Evolutionary conservation across 2,888 invertebrate genomes (phyloP), one percentile per base, ranked within the genome.

Genomic region (Thymelicus lineola): DNA sequence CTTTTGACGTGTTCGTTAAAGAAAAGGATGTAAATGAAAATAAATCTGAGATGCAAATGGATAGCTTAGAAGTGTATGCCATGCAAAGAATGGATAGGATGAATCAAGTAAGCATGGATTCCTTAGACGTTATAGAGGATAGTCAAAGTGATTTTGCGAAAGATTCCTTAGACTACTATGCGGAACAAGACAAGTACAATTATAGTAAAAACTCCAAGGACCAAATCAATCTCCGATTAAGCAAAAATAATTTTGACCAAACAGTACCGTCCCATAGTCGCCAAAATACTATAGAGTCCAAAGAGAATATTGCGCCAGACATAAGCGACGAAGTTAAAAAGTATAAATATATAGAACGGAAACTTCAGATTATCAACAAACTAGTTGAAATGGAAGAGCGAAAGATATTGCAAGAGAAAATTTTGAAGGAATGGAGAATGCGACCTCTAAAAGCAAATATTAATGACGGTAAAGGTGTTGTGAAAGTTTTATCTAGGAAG

Each of bases 351-450:
- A 96, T 96, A 36, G 96, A 96, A 83, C 92, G 95, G 69, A 96
- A 96, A 82, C 94, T 96, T 14, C 95, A 95, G 79, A 95, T 96
- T 42, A 96, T 96, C 42, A 96, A 96, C 79, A 95, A 95, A 77
- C 80, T 96, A 28, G 96, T 96, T 1, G 96, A 95, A 86, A 95
- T 95, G 94, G 95, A 95, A 77, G 95, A 95, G 77, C 88, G 95
- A 7, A 96, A 96, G 77, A 94, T 96, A 78, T 86, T 95, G 48
- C 95, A 95, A 79, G 95, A 95, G 71, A 95, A 96, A 75, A 83
- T 94, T 75, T 87, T 95, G 57, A 95, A 95, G 74, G 95, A 95
- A 79, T 94, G 93, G 77, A 91, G 95, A 0, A 94, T 95, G 94
- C 93, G 94, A 77, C 95, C 95, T n/a, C 75, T 94, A 0, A 95